Conservation (phyloP, 2,797 vertebrate species). For the Takifugu rubripes region DNA sequence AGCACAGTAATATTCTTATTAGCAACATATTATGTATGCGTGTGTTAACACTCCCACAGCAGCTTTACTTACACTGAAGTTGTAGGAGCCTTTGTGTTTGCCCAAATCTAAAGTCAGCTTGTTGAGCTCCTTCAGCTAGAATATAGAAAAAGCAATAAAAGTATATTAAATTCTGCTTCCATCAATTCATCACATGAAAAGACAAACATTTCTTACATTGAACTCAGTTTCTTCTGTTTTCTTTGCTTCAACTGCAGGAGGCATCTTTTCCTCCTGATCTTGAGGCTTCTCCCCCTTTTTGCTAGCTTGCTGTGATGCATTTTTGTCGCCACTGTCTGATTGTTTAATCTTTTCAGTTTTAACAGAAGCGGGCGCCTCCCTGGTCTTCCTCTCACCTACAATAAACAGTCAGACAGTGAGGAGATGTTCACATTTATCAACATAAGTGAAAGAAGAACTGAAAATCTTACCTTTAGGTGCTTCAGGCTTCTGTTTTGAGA, state of each 20-base stretch:
- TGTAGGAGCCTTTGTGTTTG: constrained; percentile 61
- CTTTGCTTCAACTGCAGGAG: not conserved
- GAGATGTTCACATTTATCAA: not conserved
- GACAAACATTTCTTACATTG: constrained; percentile 12
- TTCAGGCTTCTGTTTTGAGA: constrained; percentile 21
- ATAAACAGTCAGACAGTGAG: constrained; percentile 3
- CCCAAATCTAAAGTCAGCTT: constrained; percentile 55
- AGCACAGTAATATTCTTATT: not conserved
- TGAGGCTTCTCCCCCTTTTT: accelerated
- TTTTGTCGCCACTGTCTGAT: accelerated
- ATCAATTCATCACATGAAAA: not conserved
- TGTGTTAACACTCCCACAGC: no score
- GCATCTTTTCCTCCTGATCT: not conserved
- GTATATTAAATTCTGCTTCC: not conserved
- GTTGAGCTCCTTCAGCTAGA: constrained; percentile 43
- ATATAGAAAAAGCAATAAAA: constrained; percentile 12
- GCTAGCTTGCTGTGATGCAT: accelerated
- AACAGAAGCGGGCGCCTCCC: accelerated
- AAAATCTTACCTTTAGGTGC: constrained; percentile 41
- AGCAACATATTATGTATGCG: not conserved
- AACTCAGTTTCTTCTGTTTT: constrained; percentile 6
- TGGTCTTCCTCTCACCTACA: constrained; percentile 33
- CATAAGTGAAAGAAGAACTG: not conserved
- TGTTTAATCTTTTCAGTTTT: accelerated
- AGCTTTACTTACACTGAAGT: constrained; percentile 76